phyloP scores from a whole-genome alignment of 2,797 vertebrate genomes.

The Enteromius mattozi region DNA sequence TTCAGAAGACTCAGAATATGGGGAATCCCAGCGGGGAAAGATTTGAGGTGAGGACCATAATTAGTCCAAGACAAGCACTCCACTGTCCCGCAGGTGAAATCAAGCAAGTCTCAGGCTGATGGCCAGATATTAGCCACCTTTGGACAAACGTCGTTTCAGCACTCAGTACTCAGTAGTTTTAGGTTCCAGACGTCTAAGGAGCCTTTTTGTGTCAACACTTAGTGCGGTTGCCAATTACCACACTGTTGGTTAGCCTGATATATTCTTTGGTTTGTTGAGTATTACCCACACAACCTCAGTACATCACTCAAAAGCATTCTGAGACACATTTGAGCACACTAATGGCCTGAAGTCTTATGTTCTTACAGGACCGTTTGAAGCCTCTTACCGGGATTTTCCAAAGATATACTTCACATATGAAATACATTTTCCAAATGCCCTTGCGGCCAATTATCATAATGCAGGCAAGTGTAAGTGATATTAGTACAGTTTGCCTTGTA shows the following conservation, averaged over 20 bases:
- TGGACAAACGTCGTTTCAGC: conserved; percentile 67
- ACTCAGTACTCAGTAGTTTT: conserved; percentile 59
- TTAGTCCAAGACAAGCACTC: conserved; percentile 77
- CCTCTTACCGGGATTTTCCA: conserved; percentile 52
- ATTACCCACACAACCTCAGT: conserved; percentile 43
- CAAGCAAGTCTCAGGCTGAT: conserved; percentile 58
- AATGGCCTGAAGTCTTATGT: conserved; percentile 34
- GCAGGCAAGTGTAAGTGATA: conserved; percentile 68
- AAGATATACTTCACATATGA: conserved; percentile 66
- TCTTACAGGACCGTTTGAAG: conserved; percentile 51
- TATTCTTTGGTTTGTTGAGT: conserved; percentile 57
- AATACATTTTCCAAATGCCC: conserved; percentile 63
- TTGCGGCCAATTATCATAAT: conserved; percentile 71
- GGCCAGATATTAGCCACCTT: conserved; percentile 64
- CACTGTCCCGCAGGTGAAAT: conserved; percentile 75
- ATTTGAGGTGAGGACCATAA: conserved; percentile 76
- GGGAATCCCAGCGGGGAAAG: conserved; percentile 61
- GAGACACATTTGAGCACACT: conserved; percentile 29
- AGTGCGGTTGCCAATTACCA: conserved; percentile 57
- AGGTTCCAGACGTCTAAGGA: conserved; percentile 65
- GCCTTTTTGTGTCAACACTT: conserved; percentile 59
- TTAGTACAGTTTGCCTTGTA: conserved; percentile 69
- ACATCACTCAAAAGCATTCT: conserved; percentile 34
- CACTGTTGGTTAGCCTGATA: conserved; percentile 60
- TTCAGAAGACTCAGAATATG: background rate